phyloP scores from a whole-genome alignment of 2,797 vertebrate genomes.

The Anisognathus igniventris region DNA sequence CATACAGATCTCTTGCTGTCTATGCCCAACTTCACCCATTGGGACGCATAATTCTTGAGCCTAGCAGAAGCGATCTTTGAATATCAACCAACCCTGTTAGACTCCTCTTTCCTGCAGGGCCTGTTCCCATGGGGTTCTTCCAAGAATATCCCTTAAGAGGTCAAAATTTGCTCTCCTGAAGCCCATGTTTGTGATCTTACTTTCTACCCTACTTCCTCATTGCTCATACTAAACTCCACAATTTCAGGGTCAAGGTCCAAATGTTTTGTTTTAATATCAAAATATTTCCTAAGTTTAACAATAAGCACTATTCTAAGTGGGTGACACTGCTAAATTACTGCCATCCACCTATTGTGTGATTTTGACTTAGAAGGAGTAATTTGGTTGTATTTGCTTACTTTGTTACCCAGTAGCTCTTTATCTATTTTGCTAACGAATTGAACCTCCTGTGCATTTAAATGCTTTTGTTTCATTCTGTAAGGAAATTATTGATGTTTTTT shows the following conservation, averaged over 20 bases:
- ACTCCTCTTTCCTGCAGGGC: neutral
- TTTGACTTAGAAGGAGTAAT: neutral
- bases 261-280: neutral
- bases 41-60: neutral
- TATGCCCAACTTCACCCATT: neutral
- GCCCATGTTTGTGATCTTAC: neutral
- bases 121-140: neutral
- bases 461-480: neutral
- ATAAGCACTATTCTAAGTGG: neutral
- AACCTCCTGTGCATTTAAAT: neutral
- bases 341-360: neutral
- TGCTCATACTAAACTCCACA: neutral
- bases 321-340: neutral
- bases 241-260: neutral
- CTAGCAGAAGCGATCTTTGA: neutral
- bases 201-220: neutral
- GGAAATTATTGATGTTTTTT: slow-evolving; percentile 22
- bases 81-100: neutral
- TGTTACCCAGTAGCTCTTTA: neutral
- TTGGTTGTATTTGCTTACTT: neutral
- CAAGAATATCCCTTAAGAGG: neutral
- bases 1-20: neutral
- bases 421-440: neutral
- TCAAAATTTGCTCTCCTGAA: neutral
- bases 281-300: neutral